These are phyloP conservation scores for Drosophila nr. medialis DNA, from an alignment of 2,888 invertebrate genomes.

Conservation along the genomic window DNA sequence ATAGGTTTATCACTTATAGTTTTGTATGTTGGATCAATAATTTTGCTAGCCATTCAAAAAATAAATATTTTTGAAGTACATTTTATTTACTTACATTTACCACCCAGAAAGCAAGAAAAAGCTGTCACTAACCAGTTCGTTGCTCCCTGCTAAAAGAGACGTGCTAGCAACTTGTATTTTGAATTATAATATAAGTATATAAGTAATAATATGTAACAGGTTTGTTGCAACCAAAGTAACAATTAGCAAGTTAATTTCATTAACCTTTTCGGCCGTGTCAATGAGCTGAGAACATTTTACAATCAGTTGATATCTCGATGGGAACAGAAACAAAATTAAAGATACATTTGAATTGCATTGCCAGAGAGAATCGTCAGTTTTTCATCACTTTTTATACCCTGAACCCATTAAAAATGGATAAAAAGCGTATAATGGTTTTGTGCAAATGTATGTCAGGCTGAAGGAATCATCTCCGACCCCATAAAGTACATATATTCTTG, in stretches of 20 bases:
- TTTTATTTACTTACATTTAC: conserved; percentile 34
- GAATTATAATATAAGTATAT: conserved; percentile 20
- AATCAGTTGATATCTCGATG: conserved; percentile 35
- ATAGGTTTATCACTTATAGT: conserved; percentile 2
- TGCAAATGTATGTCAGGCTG: too few relatives aligned
- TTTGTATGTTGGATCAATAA: conserved; percentile 54
- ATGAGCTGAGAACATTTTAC: conserved; percentile 53
- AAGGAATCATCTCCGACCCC: too few relatives aligned
- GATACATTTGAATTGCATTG: conserved; percentile 6
- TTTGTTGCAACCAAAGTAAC: conserved; percentile 31
- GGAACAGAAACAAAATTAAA: conserved; percentile 3
- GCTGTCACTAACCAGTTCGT: conserved; percentile 45
- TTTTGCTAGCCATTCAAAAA: conserved; percentile 32
- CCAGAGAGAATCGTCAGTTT: background rate
- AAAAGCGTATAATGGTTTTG: too few relatives aligned
- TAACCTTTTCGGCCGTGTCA: conserved; percentile 55
- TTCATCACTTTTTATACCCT: background rate
- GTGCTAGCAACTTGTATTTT: conserved; percentile 41
- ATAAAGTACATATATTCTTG: too few relatives aligned
- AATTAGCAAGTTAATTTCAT: conserved; percentile 46
- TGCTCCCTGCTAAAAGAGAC: conserved; percentile 35
- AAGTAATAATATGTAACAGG: conserved; percentile 48
- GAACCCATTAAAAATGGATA: too few relatives aligned
- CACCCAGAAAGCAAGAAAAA: conserved; percentile 20
- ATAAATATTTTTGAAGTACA: conserved; percentile 20